Evolutionary conservation across 2,888 invertebrate genomes (phyloP), one percentile per base, ranked within the genome.

Genomic region (Clitarchus hookeri): DNA sequence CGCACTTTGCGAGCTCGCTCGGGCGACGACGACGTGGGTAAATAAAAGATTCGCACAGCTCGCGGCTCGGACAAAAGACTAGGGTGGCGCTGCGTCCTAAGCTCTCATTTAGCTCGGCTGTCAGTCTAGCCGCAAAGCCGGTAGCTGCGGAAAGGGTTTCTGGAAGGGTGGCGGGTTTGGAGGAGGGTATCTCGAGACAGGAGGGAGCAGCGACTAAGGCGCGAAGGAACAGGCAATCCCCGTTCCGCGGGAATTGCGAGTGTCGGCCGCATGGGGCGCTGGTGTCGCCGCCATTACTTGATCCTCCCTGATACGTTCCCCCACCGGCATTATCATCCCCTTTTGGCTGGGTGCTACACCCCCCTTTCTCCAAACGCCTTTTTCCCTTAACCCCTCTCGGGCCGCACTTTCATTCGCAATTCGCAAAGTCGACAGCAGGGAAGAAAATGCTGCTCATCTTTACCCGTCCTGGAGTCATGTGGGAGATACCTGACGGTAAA

Each of bases 71-170:
- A 65, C 65, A 65, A 65, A 65, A 65, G 65, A 65, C 65, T 65
- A n/a, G 65, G 65, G 53, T 53, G 53, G 65, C 8, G 65, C n/a
- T 65, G 65, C 23, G 8, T 65, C 65, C 65, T 65, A 65, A 65
- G 65, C 65, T 65, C 65, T 65, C 65, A 65, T 65, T 65, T 65
- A 65, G 65, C 65, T 23, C 23, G 65, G 65, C 65, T 65, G 65
- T 65, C 65, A 65, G 65, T 65, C 65, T 65, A n/a, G 65, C 65
- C 65, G 65, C 65, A 65, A 65, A 65, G 65, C 65, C 65, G 65
- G 65, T 19, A 9, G 65, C 65, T 65, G 65, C 48, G 65, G 65
- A 65, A 65, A 65, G 65, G 23, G 65, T n/a, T 65, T 19, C 65
- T n/a, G 6, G 65, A 8, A 23, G 65, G 65, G 53, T 53, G 53